Evolutionary conservation across 2,888 invertebrate species (phyloP), one percentile per base, ranked within the genome.

Genomic region (Acronicta alni): DNA sequence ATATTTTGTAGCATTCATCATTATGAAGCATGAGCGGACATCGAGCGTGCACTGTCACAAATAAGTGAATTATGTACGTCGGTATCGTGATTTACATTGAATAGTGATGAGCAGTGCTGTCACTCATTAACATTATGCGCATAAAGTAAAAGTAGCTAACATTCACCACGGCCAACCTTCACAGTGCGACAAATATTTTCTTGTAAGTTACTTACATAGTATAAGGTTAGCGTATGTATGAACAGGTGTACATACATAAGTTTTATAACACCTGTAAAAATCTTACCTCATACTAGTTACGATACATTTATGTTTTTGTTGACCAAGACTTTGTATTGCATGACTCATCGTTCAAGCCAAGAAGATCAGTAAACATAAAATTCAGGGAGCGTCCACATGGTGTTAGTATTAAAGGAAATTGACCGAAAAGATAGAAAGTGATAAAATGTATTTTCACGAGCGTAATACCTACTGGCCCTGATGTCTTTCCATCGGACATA

Each of bases 191-290:
- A 16, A 55, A 43, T 42, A 47, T 39, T 54, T 44, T 68, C 44
- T 48, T 42, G 44, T 65, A 57, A 30, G 39, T 53, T 60, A 64
- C 57, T 62, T 14, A 32, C 57, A 55, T 49, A 60, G 35, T 48
- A 15, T 58, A 69, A 78, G 66, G 62, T 69, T 52, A 66, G 8
- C 52, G 15, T n/a, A 37, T 77, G 63, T 77, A 47, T 64, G 57
- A 48, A 76, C 77, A 77, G 77, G 61, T 77, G 77, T 63, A 26
- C 26, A 38, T 39, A 59, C 26, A 10, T 35, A 48, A 53, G 49
- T 45, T 62, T 66, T 71, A 61, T 70, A 61, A 67, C 79, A 77
- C 71, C 71, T 77, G 79, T 77, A 71, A 77, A 78, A 77, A 73
- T 79, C 76, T 73, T 78, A 66, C 77, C 58, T 52, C 66, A 66